Conservation (phyloP, 1,140 invertebrate genomes). For the Ooceraea biroi region DNA sequence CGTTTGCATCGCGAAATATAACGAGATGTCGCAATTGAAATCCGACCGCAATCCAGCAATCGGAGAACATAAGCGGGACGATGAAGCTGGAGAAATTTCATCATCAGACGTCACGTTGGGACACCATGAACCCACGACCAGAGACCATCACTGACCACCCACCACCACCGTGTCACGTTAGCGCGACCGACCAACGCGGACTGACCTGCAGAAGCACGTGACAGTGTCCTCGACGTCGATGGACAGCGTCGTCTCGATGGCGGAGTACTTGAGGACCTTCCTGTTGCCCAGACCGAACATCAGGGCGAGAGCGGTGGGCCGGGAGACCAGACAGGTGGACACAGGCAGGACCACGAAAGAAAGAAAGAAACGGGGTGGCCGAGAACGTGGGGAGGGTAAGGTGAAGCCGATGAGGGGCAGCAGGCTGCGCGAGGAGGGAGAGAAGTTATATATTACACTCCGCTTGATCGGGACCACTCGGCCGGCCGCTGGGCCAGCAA, state of each 20-base stretch:
- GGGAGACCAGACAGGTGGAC: conserved; percentile 5
- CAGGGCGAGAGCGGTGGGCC: conserved; percentile 45
- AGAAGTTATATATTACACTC: conserved; percentile 19
- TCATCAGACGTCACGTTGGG: no score
- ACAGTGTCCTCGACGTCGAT: conserved; percentile 91
- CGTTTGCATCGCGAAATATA: background rate
- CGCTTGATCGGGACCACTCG: conserved; percentile 43
- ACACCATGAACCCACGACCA: no score
- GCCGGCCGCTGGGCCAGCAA: conserved; percentile 42
- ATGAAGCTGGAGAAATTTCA: background rate
- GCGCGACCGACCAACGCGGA: conserved; percentile 43
- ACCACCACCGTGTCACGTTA: background rate
- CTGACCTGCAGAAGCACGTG: conserved; percentile 91
- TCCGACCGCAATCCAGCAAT: background rate
- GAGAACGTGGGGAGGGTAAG: background rate
- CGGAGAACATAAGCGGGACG: no score
- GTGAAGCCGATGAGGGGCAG: background rate
- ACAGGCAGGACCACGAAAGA: background rate
- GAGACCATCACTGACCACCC: no score
- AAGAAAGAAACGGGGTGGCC: conserved; percentile 20
- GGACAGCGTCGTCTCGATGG: conserved; percentile 84
- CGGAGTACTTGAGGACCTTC: conserved; percentile 81
- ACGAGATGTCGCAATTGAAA: background rate
- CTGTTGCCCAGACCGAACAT: conserved; percentile 79
- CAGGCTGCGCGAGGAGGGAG: conserved; percentile 1